Conservation (phyloP, 2,797 vertebrate species). For the Coracias cyanogaster region DNA sequence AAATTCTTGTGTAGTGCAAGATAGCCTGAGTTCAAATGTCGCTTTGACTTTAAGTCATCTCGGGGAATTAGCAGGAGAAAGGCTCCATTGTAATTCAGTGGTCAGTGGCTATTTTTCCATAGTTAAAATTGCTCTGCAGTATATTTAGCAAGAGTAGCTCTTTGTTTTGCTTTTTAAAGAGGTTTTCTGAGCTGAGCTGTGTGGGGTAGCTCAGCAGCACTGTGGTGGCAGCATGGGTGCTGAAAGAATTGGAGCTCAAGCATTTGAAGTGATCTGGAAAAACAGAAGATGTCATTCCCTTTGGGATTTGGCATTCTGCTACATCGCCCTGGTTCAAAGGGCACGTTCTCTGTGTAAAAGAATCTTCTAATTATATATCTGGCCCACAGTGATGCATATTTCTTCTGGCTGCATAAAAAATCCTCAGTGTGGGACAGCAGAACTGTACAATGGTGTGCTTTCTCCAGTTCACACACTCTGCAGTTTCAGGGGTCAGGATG, state of each 20-base stretch:
- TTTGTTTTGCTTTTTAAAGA: conserved; percentile 48
- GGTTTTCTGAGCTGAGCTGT: not conserved
- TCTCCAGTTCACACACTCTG: conserved; percentile 10
- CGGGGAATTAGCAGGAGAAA: not conserved
- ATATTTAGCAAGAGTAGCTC: conserved; percentile 37
- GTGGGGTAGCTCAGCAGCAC: conserved; percentile 7
- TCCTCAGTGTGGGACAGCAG: not conserved
- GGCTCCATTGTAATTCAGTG: not conserved
- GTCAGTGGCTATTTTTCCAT: not conserved
- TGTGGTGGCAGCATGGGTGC: conserved; percentile 6
- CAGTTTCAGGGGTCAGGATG: not conserved
- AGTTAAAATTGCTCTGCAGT: conserved; percentile 14
- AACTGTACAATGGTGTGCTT: conserved; percentile 16
- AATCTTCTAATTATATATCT: conserved; percentile 47
- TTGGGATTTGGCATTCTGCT: conserved; percentile 54
- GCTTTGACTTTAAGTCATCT: not conserved
- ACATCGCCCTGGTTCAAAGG: conserved; percentile 32
- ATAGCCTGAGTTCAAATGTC: not conserved
- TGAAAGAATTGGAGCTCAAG: not conserved
- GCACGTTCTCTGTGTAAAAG: conserved; percentile 49
- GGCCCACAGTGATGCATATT: conserved; percentile 31
- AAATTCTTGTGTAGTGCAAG: not conserved
- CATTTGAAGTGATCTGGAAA: conserved; percentile 39
- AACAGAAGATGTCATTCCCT: conserved; percentile 55
- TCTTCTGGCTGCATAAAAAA: conserved; percentile 24